Evolutionary conservation across 2,113 vertebrate species (phyloP).

Genomic region (Anguilla japonica): DNA sequence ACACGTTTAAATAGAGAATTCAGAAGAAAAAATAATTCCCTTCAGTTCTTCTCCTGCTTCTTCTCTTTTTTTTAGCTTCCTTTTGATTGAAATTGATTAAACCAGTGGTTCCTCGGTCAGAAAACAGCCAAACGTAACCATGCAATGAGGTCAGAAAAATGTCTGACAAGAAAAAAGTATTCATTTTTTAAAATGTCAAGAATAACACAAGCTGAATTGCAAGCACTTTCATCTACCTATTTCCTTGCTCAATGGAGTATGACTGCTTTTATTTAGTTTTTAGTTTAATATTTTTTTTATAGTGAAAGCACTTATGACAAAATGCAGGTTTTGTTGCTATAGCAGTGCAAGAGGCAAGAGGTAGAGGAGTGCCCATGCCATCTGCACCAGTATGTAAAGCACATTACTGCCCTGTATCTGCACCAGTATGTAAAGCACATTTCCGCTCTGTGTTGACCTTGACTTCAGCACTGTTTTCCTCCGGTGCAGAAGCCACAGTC

Average conservation of each 20-base stretch:
- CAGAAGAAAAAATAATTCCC: too few species aligned
- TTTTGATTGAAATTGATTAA: constrained; percentile 24
- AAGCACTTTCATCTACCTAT: constrained; percentile 51
- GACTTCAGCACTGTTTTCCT: too few species aligned
- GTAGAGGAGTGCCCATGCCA: too few species aligned
- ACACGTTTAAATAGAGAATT: background rate
- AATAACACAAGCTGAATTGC: constrained; percentile 55
- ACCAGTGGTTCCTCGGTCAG: background rate
- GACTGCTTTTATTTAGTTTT: constrained; percentile 49
- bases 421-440: too few species aligned
- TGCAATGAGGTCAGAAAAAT: constrained; percentile 27
- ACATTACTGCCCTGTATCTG: too few species aligned
- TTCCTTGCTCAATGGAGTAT: constrained; percentile 58
- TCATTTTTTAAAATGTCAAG: constrained; percentile 63
- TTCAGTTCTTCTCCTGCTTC: background rate
- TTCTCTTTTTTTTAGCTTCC: background rate
- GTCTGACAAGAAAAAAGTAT: constrained; percentile 19
- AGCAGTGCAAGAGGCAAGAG: background rate
- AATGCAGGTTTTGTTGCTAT: constrained; percentile 2
- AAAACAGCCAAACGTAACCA: constrained; percentile 13
- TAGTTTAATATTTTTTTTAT: constrained; percentile 37
- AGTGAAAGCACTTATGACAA: constrained; percentile 18
- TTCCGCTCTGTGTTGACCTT: too few species aligned
- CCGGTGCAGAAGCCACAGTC: too few species aligned
- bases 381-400: too few species aligned